Base-by-base conservation (phyloP, 2,113 vertebrate genomes). In the Corythaeola cristata region DNA sequence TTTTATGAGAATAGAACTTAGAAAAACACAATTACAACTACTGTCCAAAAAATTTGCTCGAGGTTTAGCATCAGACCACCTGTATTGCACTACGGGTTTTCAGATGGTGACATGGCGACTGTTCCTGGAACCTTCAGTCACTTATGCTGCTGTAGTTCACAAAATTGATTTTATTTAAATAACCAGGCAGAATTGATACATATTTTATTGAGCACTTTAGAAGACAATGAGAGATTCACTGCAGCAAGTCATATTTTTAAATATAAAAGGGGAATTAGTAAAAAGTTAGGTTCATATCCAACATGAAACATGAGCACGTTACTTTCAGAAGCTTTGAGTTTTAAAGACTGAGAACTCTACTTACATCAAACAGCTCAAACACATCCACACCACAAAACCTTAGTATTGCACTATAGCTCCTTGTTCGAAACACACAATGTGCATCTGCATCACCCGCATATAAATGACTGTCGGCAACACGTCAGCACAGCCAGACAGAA, bases 371-470 rank as follows among this genome's bases (percentile, higher is more conserved):
- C 53, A 82, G n/a, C 44, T 92, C 80, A 92, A 91, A 85, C 63
- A 87, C 50, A 62, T 32, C 63, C 49, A 82, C 62, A 55, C 77
- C 71, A 96, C 91, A 88, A 73, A 71, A 68, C 50, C 74, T 69
- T 75, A 66, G 35, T 79, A 96, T 91, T 93, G 94, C 91, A 96
- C 93, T 96, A 79, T 1, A 77, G 77, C 63, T 94, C 77, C 87
- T 82, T 37, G 30, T 35, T 73, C 55, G 63, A 59, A 59, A 83
- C 49, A 67, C 11, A 33, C 26, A 23, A 39, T 1, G 22, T 64
- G 26, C 35, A 50, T 22, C 55, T 73, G 62, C 47, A 27, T 9
- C 88, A 81, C 67, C 59, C 71, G n/a, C 32, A 10, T 10, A 15
- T 2, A 63, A 63, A 82, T 13, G 58, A 53, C 58, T 63, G 88